Evolutionary conservation across 1,140 invertebrate genomes (phyloP), one percentile per base, ranked within the genome.

Genomic region (Brachionus paranguensis): DNA sequence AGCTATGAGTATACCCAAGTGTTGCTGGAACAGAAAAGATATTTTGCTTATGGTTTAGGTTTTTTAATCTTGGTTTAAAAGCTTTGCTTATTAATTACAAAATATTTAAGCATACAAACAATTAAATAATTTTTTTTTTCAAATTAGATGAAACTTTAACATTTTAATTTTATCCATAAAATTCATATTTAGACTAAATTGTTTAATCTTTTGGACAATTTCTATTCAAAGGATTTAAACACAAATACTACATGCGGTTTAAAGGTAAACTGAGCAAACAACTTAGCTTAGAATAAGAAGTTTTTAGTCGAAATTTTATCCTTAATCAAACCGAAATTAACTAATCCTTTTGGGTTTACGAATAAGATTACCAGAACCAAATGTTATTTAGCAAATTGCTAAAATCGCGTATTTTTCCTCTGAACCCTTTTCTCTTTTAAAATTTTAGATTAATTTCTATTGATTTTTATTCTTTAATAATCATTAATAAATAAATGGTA

Each of bases 131-230:
- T 72, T 72, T 72, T 43, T 43, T 43, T 43, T 72, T 72, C 68
- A 72, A 72, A 72, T 72, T 72, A 72, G 68, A 14, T 72, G 37
- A 72, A 72, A 72, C 68, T 72, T 72, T 72, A 72, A 72, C 68
- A 72, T 72, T 72, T 72, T 72, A 72, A 72, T 72, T 72, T 43
- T 72, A 41, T 43, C 37, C 17, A 72, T 17, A 10, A 41, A 37
- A 33, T 68, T 33, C 14, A 17, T 68, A 20, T 72, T 72, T 41
- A 17, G 29, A 10, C 37, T 41, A 72, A 72, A 43, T 72, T 72
- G 41, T 72, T 72, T 72, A 72, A 72, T 72, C 68, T 72, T 72
- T 72, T 72, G 37, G 68, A 20, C 65, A 68, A 68, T 68, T 41
- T 68, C 10, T 33, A 33, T 68, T 33, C 53, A 60, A 41, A 17